Conservation (phyloP, 2,888 invertebrate genomes). For the Torymus aiolomorphi region DNA sequence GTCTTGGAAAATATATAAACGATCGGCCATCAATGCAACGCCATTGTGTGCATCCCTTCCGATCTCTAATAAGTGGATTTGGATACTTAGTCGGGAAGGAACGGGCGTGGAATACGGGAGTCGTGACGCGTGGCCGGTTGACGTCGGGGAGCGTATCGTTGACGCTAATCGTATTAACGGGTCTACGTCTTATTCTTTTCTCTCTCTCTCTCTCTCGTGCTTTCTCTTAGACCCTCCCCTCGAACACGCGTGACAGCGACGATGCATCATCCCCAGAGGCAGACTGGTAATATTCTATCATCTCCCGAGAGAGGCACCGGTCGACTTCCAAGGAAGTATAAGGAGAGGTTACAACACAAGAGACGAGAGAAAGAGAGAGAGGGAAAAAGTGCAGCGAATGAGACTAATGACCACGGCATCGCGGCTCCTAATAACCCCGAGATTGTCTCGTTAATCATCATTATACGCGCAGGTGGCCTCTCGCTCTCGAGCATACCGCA, state of each 20-base stretch:
- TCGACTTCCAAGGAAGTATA: conserved; percentile 14
- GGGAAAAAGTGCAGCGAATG: conserved; percentile 46
- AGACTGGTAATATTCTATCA: conserved; percentile 57
- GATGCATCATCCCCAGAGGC: conserved; percentile 57
- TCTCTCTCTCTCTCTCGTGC: conserved; percentile 1
- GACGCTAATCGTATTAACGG: conserved; percentile 58
- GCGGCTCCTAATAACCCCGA: conserved; percentile 54
- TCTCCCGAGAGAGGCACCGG: conserved; percentile 32
- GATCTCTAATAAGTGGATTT: conserved; percentile 41
- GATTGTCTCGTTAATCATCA: conserved; percentile 60
- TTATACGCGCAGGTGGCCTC: conserved; percentile 51
- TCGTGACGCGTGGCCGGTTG: conserved; percentile 35
- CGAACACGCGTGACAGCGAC: conserved; percentile 33
- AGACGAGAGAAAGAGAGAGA: conserved; percentile 16
- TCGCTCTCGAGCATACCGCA: not conserved
- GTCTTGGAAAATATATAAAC: conserved; percentile 29
- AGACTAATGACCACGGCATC: conserved; percentile 55
- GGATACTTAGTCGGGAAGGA: conserved; percentile 26
- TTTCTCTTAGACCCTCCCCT: conserved; percentile 37
- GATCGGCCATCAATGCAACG: conserved; percentile 6
- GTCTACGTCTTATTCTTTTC: conserved; percentile 30
- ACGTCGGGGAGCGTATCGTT: conserved; percentile 37
- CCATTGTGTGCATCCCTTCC: not conserved
- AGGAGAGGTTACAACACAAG: conserved; percentile 8
- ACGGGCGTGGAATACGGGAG: not conserved